These are phyloP conservation scores for Alaudala cheleensis DNA, from an alignment of 2,113 vertebrate species.

Conservation along the genomic window DNA sequence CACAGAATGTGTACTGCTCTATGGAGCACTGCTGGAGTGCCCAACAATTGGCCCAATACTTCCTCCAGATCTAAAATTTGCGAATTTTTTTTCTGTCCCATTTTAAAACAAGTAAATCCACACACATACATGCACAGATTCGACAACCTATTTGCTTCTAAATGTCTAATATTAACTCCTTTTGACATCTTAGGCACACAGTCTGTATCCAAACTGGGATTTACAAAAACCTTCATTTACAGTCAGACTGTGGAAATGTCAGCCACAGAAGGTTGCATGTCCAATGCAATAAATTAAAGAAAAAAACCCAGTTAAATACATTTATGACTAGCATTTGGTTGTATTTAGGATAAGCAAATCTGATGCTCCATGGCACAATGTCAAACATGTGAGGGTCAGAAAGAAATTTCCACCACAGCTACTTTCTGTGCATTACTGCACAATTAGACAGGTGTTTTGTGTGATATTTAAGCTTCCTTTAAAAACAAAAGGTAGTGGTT, in stretches of 20 bases:
- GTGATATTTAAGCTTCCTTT: not conserved
- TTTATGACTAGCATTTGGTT: not conserved
- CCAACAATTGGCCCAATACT: not conserved
- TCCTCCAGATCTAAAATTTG: not conserved
- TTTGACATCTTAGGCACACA: not conserved
- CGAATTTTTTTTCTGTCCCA: not conserved
- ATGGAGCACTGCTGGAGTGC: not conserved
- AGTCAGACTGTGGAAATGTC: not conserved
- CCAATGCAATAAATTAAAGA: not conserved
- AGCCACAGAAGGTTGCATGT: not conserved
- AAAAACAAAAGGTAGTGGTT: not conserved
- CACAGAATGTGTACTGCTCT: rapidly evolving
- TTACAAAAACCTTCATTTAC: not conserved
- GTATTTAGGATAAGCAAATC: not conserved
- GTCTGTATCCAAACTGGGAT: not conserved
- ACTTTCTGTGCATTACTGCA: not conserved
- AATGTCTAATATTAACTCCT: not conserved
- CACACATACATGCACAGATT: not conserved
- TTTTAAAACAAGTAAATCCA: not conserved
- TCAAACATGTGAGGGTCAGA: not conserved
- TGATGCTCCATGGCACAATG: not conserved
- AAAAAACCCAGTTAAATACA: not conserved
- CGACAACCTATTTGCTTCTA: not conserved
- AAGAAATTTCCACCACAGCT: not conserved
- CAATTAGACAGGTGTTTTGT: not conserved